Percentiles rank a stretch among this genome's conserved stretches.
Conservation (phyloP, 2,888 invertebrate species). For the Pristionchus mayeri region DNA sequence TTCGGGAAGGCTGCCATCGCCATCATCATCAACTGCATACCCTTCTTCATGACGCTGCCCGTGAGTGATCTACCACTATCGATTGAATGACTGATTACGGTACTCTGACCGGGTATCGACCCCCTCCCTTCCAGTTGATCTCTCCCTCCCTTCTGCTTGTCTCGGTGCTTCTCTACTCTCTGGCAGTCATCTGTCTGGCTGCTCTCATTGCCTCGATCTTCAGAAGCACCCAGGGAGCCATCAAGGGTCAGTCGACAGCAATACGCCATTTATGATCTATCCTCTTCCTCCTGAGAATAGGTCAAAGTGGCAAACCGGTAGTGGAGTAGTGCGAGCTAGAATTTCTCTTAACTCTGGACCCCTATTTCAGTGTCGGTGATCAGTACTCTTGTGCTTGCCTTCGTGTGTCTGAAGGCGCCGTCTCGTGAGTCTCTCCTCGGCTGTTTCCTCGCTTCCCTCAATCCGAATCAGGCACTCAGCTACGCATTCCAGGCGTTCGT, state of each 20-base stretch:
- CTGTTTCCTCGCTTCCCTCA: constrained; percentile 61
- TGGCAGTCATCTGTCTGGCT: constrained; percentile 59
- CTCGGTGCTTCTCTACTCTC: constrained; percentile 59
- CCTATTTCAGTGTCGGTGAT: constrained; percentile 5
- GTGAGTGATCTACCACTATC: constrained; percentile 6
- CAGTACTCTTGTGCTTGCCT: background rate
- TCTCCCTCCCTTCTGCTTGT: constrained; percentile 54
- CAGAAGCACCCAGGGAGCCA: constrained; percentile 57
- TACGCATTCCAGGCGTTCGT: constrained; percentile 61
- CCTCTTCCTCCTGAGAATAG: no score
- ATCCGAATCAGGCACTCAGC: constrained; percentile 63
- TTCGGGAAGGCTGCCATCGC: constrained; percentile 66
- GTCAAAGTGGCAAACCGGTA: no score
- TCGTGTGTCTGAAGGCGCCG: constrained; percentile 49
- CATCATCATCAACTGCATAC: constrained; percentile 61
- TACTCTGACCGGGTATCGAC: background rate
- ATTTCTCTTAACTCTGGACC: background rate
- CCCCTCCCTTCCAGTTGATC: constrained; percentile 53
- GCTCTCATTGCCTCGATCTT: constrained; percentile 60
- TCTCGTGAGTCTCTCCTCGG: constrained; percentile 56
- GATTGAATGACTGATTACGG: background rate
- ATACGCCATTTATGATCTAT: no score
- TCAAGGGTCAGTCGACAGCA: constrained; percentile 54
- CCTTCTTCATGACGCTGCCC: constrained; percentile 54
- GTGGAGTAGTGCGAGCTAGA: background rate